phyloP scores from a whole-genome alignment of 1,140 invertebrate genomes.

The Drosophila carrolli region DNA sequence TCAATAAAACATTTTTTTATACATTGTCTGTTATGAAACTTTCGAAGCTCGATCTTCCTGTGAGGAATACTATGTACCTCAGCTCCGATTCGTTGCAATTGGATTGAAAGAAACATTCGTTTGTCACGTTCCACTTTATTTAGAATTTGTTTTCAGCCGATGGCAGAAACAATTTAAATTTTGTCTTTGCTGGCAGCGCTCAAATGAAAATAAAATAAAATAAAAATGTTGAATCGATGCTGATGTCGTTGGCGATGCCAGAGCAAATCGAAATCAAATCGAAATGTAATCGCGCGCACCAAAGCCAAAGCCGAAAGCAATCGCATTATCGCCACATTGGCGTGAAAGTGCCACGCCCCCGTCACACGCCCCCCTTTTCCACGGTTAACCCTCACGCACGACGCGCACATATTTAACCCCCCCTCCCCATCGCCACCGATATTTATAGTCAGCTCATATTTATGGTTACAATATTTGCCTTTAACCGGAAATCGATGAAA shows the following conservation, averaged over 20 bases:
- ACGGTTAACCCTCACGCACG: conserved; percentile 38
- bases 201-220: conserved; percentile 63
- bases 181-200: conserved; percentile 61
- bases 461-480: conserved; percentile 82
- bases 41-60: background rate
- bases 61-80: conserved; percentile 12
- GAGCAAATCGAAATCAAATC: conserved; percentile 80
- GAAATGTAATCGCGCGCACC: conserved; percentile 79
- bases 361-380: conserved; percentile 2
- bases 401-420: conserved; percentile 22
- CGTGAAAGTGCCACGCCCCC: conserved; percentile 74
- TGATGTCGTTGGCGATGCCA: conserved; percentile 50
- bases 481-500: conserved; percentile 83
- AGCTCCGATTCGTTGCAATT: conserved; percentile 50
- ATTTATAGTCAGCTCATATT: conserved; percentile 82
- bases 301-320: conserved; percentile 80
- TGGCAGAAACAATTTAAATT: conserved; percentile 81
- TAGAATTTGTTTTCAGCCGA: conserved; percentile 64
- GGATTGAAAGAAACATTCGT: conserved; percentile 29
- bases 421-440: conserved; percentile 22
- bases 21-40: background rate
- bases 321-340: conserved; percentile 81
- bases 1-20: too few relatives aligned
- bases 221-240: conserved; percentile 32
- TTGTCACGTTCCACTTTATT: conserved; percentile 64